These are phyloP conservation scores for Branchipolynoe longqiensis DNA, from an alignment of 2,888 invertebrate species.

Conservation along the genomic window DNA sequence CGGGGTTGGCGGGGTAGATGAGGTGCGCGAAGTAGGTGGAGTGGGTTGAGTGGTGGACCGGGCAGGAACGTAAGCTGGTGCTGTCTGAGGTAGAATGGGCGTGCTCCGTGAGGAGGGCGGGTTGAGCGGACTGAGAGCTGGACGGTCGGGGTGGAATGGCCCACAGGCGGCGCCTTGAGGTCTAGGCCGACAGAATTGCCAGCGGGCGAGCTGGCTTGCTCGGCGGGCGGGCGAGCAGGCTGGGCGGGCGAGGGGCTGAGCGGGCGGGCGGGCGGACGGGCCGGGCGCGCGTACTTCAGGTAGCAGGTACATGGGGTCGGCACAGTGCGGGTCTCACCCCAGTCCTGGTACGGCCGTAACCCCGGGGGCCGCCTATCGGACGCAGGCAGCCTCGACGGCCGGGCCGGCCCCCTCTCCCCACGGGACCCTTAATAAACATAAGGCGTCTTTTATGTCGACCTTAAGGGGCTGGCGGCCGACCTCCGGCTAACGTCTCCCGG, in stretches of 20 bases:
- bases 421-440: constrained; percentile 41
- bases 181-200: too few relatives aligned
- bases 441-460: constrained; percentile 35
- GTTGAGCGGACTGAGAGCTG: too few relatives aligned
- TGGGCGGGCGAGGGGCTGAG: not conserved
- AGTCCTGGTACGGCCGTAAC: not conserved
- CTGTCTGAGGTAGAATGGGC: too few relatives aligned
- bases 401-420: not conserved
- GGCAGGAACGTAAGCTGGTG: too few relatives aligned
- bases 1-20: too few relatives aligned
- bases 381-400: not conserved
- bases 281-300: not conserved
- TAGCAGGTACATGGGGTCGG: not conserved
- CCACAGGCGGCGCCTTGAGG: too few relatives aligned
- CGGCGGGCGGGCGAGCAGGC: not conserved
- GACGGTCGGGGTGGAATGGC: too few relatives aligned
- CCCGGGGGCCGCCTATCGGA: not conserved
- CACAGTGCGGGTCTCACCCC: not conserved
- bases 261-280: too few relatives aligned
- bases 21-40: too few relatives aligned
- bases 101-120: too few relatives aligned
- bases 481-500: constrained; percentile 5
- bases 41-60: too few relatives aligned
- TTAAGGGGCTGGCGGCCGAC: constrained; percentile 8
- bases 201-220: too few relatives aligned